Evolutionary conservation across 2,797 vertebrate species (phyloP), one percentile per base, ranked within the genome.

Genomic region (Diplodus sargus): DNA sequence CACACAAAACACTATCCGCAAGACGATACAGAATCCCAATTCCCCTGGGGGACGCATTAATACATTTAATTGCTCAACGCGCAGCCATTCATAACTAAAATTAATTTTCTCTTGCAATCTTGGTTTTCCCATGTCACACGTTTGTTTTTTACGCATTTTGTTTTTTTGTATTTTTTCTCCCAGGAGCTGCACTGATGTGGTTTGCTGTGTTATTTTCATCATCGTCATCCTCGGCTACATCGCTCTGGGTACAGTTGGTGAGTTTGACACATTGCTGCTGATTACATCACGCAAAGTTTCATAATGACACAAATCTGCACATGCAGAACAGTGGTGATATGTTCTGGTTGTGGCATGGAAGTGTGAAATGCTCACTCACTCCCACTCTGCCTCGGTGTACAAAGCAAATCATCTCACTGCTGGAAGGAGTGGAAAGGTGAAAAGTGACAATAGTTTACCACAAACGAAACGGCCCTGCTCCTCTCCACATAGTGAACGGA

Each of bases 171-270:
- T 28, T 61, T 84, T 81, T 93, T 78, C 89, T 23, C 83, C 53
- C 88, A 99, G 97, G 95, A 94, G 82, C 90, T 98, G 97, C 93
- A 99, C 98, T 52, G 98, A 99, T 34, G 75, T 98, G 84, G 45
- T 97, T 63, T 99, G 97, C 95, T 98, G 97, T 83, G 86, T 97
- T 78, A 93, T 98, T 93, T 99, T 99, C 93, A 87, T 97, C 85
- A 82, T 96, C 51, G 94, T 97, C 93, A 96, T 99, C 93, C 86
- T 97, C 43, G 96, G 96, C 88, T 99, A 99, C 95, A 96, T 97
- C 79, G 89, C 95, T 28, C 93, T 99, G 93, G 97, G 98, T 89
- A 95, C 97, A 23, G 87, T 97, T 74, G 97, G 97, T 98, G 94
- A 98, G 97, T 97, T 79, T 85, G 71, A 79, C 74, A 80, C 75